A percentile compares a stretch with the other conserved stretches of the same genome.
These are phyloP conservation scores for Thyatira batis DNA, from an alignment of 2,888 invertebrate genomes.

Conservation along the genomic window DNA sequence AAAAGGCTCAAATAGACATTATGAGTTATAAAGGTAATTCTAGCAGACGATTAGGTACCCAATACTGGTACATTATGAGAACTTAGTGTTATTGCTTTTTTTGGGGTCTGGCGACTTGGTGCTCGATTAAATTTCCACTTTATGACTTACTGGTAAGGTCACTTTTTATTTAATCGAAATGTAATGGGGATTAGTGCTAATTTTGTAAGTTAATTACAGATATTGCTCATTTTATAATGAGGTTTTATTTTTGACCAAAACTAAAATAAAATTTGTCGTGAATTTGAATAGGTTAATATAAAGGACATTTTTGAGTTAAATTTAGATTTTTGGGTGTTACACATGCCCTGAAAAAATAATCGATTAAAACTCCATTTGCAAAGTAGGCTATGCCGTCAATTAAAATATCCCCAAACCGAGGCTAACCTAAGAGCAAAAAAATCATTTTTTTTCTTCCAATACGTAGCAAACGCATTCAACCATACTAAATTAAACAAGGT, in stretches of 20 bases:
- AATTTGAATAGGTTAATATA: too few species aligned
- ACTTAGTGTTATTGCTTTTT: not conserved
- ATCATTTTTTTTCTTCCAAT: not conserved
- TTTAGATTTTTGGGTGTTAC: too few species aligned
- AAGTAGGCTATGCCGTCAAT: not conserved
- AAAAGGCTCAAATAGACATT: conserved; percentile 6
- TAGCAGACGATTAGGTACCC: conserved; percentile 20
- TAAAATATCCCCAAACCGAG: not conserved
- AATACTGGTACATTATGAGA: conserved; percentile 9
- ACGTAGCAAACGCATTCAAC: conserved; percentile 34
- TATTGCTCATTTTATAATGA: too few species aligned
- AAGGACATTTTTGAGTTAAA: too few species aligned
- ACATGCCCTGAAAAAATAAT: too few species aligned
- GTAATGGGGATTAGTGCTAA: not conserved
- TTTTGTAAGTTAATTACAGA: too few species aligned
- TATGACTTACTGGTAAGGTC: not conserved
- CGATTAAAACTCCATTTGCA: too few species aligned
- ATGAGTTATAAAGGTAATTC: conserved; percentile 23
- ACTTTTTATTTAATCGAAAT: not conserved
- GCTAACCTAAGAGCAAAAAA: not conserved
- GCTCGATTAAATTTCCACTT: not conserved
- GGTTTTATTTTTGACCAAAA: too few species aligned
- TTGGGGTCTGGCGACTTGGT: not conserved
- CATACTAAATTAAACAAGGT: conserved; percentile 77
- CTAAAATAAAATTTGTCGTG: too few species aligned